Evolutionary conservation across 2,888 invertebrate genomes (phyloP).

Genomic region (Eupithecia abbreviata): DNA sequence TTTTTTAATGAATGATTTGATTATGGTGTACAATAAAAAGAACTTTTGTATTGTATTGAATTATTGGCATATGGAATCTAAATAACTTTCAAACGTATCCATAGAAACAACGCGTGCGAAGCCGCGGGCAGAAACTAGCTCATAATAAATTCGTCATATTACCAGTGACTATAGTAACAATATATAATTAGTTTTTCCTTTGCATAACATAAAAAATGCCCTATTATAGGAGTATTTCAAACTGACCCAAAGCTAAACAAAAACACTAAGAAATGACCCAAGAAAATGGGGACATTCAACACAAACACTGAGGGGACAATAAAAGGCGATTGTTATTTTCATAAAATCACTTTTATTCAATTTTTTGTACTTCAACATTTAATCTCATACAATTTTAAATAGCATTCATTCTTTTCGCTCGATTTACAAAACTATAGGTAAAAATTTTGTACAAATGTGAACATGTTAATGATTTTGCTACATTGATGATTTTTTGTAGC

Average conservation of each 20-base stretch:
- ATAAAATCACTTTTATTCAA: conserved; percentile 73
- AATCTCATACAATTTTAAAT: conserved; percentile 79
- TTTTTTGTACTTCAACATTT: conserved; percentile 80
- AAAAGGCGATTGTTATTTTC: conserved; percentile 69
- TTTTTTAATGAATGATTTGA: too few species aligned
- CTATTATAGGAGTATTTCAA: neutral
- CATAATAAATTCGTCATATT: too few species aligned
- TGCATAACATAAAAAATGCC: neutral
- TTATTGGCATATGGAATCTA: too few species aligned
- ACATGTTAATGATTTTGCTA: neutral
- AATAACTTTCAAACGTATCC: too few species aligned
- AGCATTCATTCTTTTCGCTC: conserved; percentile 65
- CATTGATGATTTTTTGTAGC: too few species aligned
- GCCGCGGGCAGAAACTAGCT: too few species aligned
- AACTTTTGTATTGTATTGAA: too few species aligned
- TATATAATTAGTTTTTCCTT: too few species aligned
- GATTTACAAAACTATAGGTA: conserved; percentile 14
- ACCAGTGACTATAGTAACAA: too few species aligned
- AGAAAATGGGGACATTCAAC: neutral
- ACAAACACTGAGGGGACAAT: conserved; percentile 48
- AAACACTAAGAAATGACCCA: conserved; percentile 1
- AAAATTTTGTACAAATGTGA: neutral
- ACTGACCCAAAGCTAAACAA: neutral
- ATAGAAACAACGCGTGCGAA: too few species aligned
- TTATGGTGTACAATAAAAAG: too few species aligned